Conservation (phyloP, 2,888 invertebrate species). For the Salpingus planirostris region DNA sequence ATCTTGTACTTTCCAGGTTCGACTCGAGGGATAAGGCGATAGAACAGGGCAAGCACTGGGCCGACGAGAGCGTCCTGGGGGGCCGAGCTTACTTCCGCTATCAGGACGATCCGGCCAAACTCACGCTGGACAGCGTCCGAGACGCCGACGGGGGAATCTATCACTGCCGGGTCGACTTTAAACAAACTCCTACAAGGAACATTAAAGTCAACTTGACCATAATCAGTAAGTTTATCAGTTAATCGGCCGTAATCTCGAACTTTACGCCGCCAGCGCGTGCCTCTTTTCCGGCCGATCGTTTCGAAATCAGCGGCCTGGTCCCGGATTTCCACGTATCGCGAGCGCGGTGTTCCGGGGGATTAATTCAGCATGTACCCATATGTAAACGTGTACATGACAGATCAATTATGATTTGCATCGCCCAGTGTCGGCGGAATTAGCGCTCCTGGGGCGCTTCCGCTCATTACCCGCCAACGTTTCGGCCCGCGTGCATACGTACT, state of each 20-base stretch:
- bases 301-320: background rate
- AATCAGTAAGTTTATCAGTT: slow-evolving; percentile 61
- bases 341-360: too few relatives aligned
- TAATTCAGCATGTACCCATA: too few relatives aligned
- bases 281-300: background rate
- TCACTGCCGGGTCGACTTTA: slow-evolving; percentile 84
- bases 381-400: too few relatives aligned
- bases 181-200: slow-evolving; percentile 80
- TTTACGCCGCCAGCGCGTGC: background rate
- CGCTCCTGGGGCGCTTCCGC: too few relatives aligned
- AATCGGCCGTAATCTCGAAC: slow-evolving; percentile 14
- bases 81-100: slow-evolving; percentile 69
- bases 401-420: too few relatives aligned
- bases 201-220: slow-evolving; percentile 81
- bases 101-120: slow-evolving; percentile 63
- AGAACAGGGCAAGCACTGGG: slow-evolving; percentile 74
- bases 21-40: slow-evolving; percentile 64
- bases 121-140: slow-evolving; percentile 65
- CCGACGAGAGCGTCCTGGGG: slow-evolving; percentile 63
- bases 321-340: background rate
- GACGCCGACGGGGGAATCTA: slow-evolving; percentile 74
- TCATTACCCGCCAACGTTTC: too few relatives aligned
- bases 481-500: too few relatives aligned
- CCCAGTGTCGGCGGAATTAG: too few relatives aligned
- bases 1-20: slow-evolving; percentile 54